phyloP scores from a whole-genome alignment of 2,113 vertebrate genomes.

The Butorides virescens region DNA sequence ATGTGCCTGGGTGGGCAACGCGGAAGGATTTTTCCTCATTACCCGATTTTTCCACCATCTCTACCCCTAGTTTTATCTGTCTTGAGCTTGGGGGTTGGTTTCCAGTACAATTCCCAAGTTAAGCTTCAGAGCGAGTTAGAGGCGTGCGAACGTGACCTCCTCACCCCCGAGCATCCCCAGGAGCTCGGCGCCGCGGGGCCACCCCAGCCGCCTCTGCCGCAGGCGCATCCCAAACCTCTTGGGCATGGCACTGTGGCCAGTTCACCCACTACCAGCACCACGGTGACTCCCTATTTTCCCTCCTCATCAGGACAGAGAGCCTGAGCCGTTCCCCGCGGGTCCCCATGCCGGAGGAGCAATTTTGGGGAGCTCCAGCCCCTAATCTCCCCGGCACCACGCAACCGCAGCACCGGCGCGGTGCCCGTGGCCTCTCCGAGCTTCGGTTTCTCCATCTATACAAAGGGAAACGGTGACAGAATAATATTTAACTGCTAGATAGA shows the following conservation, averaged over 20 bases:
- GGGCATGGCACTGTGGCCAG: rapidly evolving
- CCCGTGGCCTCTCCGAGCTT: neutral
- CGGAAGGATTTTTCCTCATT: neutral
- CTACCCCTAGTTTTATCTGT: neutral
- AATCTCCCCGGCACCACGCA: neutral
- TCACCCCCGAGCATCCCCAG: neutral
- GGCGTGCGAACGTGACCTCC: rapidly evolving
- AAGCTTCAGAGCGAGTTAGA: neutral
- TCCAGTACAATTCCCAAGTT: neutral
- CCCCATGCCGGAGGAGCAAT: rapidly evolving
- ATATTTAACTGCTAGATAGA: neutral
- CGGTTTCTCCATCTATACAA: neutral
- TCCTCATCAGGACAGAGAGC: neutral
- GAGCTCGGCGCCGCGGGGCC: neutral
- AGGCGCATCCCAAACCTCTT: neutral
- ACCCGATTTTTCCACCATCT: neutral
- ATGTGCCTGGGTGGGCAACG: rapidly evolving
- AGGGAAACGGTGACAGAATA: neutral
- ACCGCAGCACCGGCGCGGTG: neutral
- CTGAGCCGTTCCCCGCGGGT: neutral
- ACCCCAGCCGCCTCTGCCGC: neutral
- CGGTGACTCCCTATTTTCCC: neutral
- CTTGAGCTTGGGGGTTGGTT: neutral
- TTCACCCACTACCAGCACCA: neutral
- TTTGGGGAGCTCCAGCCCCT: neutral